These are phyloP conservation scores for Romanogobio albipinnatus DNA, from an alignment of 2,113 vertebrate species.

Conservation along the genomic window DNA sequence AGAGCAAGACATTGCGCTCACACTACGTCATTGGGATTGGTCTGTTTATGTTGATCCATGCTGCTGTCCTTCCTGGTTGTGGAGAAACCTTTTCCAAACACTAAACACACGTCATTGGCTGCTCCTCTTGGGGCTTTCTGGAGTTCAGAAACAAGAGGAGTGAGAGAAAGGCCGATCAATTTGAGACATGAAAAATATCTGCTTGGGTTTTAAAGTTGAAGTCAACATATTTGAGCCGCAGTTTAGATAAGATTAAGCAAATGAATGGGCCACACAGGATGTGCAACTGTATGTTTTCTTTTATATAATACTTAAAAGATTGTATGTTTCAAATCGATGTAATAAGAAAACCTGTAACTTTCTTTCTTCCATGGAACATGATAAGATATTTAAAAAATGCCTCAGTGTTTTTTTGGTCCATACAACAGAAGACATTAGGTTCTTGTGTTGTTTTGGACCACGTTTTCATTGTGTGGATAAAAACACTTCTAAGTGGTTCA, in stretches of 20 bases:
- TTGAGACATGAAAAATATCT: background rate
- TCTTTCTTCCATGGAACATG: background rate
- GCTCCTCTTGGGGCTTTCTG: slow-evolving; percentile 1
- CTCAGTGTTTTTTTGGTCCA: no score
- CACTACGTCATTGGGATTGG: slow-evolving; percentile 40
- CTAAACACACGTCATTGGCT: slow-evolving; percentile 41
- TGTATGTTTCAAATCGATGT: background rate
- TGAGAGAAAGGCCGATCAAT: slow-evolving; percentile 16
- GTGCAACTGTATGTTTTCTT: background rate
- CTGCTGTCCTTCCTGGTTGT: slow-evolving; percentile 43
- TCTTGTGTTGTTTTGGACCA: background rate
- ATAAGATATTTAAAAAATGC: background rate
- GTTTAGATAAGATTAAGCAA: slow-evolving; percentile 8
- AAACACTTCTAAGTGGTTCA: background rate
- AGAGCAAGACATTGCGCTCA: slow-evolving; percentile 1
- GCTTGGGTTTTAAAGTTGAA: background rate
- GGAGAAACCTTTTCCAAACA: slow-evolving; percentile 45
- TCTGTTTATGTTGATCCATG: slow-evolving; percentile 48
- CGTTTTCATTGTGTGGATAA: background rate
- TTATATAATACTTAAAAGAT: background rate
- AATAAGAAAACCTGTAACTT: background rate
- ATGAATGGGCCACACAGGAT: slow-evolving; percentile 3
- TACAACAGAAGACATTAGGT: no score
- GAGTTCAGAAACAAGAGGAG: slow-evolving; percentile 11
- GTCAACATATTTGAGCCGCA: background rate